phyloP scores from a whole-genome alignment of 2,797 vertebrate genomes.

The Psittacula echo region DNA sequence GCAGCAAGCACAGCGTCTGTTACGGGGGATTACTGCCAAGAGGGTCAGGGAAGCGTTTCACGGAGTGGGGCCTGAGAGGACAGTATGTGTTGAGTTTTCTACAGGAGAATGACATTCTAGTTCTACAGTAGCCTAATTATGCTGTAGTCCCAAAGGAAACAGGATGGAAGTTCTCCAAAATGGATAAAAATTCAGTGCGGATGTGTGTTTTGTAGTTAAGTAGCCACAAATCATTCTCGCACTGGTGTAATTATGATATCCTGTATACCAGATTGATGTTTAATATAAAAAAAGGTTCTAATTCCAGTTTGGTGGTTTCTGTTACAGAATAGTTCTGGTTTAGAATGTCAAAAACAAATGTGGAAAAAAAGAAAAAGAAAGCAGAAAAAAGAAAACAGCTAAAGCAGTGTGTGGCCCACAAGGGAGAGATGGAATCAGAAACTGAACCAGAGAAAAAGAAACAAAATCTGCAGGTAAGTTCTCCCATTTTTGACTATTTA shows the following conservation, averaged over 20 bases:
- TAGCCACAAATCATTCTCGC: not conserved
- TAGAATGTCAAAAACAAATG: conserved; percentile 60
- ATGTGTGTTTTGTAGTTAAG: accelerated
- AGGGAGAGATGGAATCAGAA: not conserved
- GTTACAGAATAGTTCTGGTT: not conserved
- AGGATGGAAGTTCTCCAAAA: not conserved
- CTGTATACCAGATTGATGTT: accelerated
- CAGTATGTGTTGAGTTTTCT: accelerated
- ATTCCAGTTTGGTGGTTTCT: not conserved
- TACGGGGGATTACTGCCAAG: not conserved
- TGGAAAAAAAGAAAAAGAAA: not conserved
- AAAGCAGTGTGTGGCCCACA: not conserved
- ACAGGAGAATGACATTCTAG: not conserved
- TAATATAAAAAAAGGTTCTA: not conserved
- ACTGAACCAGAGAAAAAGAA: not conserved
- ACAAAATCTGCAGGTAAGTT: conserved; percentile 43
- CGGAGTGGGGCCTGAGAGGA: not conserved
- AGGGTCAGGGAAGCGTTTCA: not conserved
- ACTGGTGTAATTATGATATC: not conserved
- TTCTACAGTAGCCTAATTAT: not conserved
- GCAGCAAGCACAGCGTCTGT: not conserved
- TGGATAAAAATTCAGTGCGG: not conserved
- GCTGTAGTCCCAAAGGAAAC: not conserved
- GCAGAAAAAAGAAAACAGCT: conserved; percentile 58
- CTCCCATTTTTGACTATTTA: not conserved